Conservation (phyloP, 2,113 vertebrate genomes). For the Ochotona curzoniae region DNA sequence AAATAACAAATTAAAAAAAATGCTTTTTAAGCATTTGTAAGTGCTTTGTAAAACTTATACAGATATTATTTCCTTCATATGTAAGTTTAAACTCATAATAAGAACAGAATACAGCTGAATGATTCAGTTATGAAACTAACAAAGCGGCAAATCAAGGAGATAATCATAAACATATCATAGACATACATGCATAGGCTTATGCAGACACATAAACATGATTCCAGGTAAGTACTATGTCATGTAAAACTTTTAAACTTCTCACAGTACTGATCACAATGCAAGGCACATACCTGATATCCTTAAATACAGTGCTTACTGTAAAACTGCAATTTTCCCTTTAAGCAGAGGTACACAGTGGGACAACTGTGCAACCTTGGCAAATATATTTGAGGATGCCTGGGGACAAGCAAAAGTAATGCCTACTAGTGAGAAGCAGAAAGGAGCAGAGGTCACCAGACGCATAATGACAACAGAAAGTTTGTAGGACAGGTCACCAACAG, state of each 20-base stretch:
- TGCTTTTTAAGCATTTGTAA: too few species aligned
- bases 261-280: accelerated
- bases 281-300: background rate
- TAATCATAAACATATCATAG: background rate
- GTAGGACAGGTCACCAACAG: background rate
- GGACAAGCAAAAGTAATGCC: background rate
- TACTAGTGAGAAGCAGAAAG: too few species aligned
- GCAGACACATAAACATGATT: background rate
- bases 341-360: background rate
- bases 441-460: background rate
- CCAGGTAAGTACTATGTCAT: background rate
- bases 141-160: background rate
- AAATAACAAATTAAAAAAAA: too few species aligned
- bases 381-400: background rate
- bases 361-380: background rate
- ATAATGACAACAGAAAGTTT: background rate
- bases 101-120: background rate
- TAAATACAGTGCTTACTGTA: background rate
- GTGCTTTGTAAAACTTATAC: too few species aligned
- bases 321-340: background rate
- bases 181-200: background rate
- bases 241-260: background rate
- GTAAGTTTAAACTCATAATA: background rate
- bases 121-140: background rate
- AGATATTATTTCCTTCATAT: too few species aligned